These are phyloP conservation scores for Trichosurus vulpecula DNA, from an alignment of 2,797 vertebrate genomes.

Conservation along the genomic window DNA sequence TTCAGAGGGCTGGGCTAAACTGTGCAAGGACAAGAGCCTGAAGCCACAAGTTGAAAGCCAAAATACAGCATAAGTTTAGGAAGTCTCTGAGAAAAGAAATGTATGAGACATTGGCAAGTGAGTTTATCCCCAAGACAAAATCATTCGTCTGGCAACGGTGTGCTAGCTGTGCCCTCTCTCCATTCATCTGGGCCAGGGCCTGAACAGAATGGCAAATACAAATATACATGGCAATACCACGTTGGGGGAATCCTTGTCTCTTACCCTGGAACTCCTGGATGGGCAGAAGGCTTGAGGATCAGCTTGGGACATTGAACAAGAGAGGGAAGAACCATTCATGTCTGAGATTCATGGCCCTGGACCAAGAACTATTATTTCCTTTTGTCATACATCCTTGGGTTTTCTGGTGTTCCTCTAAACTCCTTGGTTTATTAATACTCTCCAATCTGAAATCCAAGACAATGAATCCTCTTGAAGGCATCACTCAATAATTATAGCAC, in stretches of 20 bases:
- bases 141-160: not conserved
- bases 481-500: conserved; percentile 4
- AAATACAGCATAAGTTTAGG: not conserved
- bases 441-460: not conserved
- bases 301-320: not conserved
- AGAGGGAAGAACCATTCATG: not conserved
- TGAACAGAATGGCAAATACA: not conserved
- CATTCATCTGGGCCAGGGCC: not conserved
- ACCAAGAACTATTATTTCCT: not conserved
- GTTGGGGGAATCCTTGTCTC: not conserved
- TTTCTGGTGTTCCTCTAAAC: conserved; percentile 14
- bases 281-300: not conserved
- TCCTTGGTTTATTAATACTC: conserved; percentile 7
- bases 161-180: not conserved
- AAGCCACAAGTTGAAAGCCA: not conserved
- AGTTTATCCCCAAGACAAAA: not conserved
- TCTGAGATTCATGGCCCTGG: not conserved
- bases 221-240: not conserved
- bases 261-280: not conserved
- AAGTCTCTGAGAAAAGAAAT: not conserved
- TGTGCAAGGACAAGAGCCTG: not conserved
- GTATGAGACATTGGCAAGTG: not conserved
- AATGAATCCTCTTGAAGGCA: not conserved
- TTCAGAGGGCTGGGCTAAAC: not conserved
- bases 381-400: not conserved